Evolutionary conservation across 2,113 vertebrate genomes (phyloP), one percentile per base, ranked within the genome.

Genomic region (Tursiops truncatus): DNA sequence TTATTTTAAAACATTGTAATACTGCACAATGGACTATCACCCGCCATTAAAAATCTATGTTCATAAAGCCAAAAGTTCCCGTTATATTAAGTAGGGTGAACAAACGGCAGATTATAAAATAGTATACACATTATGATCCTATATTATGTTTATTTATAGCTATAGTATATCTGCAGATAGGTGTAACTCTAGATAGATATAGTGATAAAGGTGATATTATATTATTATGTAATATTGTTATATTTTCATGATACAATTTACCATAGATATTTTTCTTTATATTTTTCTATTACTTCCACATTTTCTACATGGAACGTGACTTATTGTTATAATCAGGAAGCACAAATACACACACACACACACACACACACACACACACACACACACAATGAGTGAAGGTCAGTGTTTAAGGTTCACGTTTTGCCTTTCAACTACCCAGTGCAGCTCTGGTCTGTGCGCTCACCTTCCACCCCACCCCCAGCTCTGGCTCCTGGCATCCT

Each of bases 381-480:
- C 31, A 87, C 11, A n/a, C 23, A 50, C 4, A 50, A 8, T 11
- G 76, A 74, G 0, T 2, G 8, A 31, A 28, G 31, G 38, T 33
- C 53, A 6, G 17, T 4, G 11, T 33, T 15, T 13, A 26, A 33
- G 33, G 6, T 14, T 8, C 26, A 2, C 3, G 28, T 56, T 26
- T 14, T 11, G 26, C 28, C 10, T 0, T 63, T 26, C 1, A 12
- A 28, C 25, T 41, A 13, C 8, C 33, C 36, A 10, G 12, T 0
- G 31, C 11, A 26, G 67, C 44, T 38, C 2, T 41, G 56, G 53
- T 6, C 1, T 20, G 4, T 15, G 3, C n/a, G 13, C 44, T 13
- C 33, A 4, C 28, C 12, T 6, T 26, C 18, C 2, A 33, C 2
- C 31, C 20, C 41, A 18, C 1, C 2, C 53, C 67, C 33, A 23